Evolutionary conservation across 2,888 invertebrate genomes (phyloP), one percentile per base, ranked within the genome.

Genomic region (Meloe dianella): DNA sequence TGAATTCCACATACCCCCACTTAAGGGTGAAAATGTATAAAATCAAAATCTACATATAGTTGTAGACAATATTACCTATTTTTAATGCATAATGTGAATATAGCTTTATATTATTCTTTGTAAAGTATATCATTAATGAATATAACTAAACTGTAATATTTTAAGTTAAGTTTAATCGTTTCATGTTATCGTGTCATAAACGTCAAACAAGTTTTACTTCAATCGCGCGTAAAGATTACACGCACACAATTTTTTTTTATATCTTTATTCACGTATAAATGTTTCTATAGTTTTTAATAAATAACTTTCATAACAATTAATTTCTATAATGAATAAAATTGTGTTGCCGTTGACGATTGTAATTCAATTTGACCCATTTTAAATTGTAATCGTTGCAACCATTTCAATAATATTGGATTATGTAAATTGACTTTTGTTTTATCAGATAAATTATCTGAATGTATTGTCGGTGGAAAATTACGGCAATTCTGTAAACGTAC

Each of bases 351-450:
- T 0, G 95, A 94, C 1, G 95, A 94, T 83, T 96, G 96, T 71
- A 95, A 85, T 85, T 99, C 98, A 63, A 97, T 93, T 85, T 98
- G 98, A 6, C 97, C 97, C 92, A 99, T 97, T 87, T 98, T 98
- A 82, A 98, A 97, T 82, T 98, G 95, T 69, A 98, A 87, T 60
- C 96, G 88, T 83, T 96, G 95, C 64, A 99, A 86, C 92, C 97
- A 96, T 74, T 93, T 91, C 1, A 91, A 82, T 24, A 92, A 84
- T 27, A 89, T 85, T 1, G 89, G 86, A 68, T 88, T 87, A 71
- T 81, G 79, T 60, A 82, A 75, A 20, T 84, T 81, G 73, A 84
- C 71, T 84, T 84, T 67, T 75, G 78, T 71, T 61, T 83, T 84
- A 20, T 84, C 86, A 17, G 84, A 82, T 60, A 84, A 79, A 30